phyloP scores from a whole-genome alignment of 1,140 invertebrate species.

The Lutraria rhynchaena region DNA sequence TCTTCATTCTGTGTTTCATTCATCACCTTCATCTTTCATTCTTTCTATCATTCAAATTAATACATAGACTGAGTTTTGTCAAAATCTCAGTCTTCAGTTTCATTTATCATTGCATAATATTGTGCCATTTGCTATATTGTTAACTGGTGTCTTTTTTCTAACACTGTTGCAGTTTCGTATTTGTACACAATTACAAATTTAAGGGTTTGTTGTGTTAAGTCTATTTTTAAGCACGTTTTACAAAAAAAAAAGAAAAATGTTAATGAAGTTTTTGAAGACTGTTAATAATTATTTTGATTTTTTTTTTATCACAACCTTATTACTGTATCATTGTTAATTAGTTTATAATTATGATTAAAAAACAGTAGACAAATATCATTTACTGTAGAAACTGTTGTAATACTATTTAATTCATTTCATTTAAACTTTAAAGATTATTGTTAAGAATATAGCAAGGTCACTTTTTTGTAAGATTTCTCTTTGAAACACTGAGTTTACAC shows the following conservation, averaged over 20 bases:
- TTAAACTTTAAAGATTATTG: too few relatives aligned
- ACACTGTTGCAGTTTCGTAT: background rate
- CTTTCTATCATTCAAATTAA: slow-evolving; percentile 28
- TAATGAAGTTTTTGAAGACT: too few relatives aligned
- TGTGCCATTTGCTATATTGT: slow-evolving; percentile 47
- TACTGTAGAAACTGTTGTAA: too few relatives aligned
- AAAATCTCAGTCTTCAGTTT: background rate
- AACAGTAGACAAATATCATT: too few relatives aligned
- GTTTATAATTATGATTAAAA: too few relatives aligned
- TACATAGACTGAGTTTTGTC: slow-evolving; percentile 14
- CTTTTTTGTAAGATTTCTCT: background rate
- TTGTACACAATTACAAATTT: slow-evolving; percentile 4
- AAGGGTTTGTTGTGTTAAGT: slow-evolving; percentile 1
- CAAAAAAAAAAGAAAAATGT: too few relatives aligned
- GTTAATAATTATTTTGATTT: too few relatives aligned
- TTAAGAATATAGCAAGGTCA: slow-evolving; percentile 39
- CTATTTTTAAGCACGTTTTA: background rate
- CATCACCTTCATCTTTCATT: slow-evolving; percentile 23
- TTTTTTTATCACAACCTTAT: too few relatives aligned
- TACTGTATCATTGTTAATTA: too few relatives aligned
- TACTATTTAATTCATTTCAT: too few relatives aligned
- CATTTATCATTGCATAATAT: slow-evolving; percentile 28
- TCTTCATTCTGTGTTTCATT: slow-evolving; percentile 20
- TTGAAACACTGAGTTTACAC: slow-evolving; percentile 15
- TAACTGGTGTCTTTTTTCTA: slow-evolving; percentile 11